These are phyloP conservation scores for Cyanistes caeruleus DNA, from an alignment of 2,113 vertebrate genomes.

Conservation along the genomic window DNA sequence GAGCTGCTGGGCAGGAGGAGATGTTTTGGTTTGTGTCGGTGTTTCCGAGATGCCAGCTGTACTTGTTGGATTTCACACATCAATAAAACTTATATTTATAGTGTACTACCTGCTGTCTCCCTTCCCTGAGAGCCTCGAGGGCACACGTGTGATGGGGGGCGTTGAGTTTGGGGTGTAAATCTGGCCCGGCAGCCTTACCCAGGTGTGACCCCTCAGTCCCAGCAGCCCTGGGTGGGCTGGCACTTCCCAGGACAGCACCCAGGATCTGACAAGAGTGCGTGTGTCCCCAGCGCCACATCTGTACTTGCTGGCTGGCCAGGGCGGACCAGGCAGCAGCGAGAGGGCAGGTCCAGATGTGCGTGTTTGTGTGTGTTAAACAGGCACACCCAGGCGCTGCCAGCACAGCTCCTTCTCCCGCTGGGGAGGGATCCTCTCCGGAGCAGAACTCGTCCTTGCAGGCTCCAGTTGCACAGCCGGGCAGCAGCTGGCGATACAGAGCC, in stretches of 20 bases:
- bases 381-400: not conserved
- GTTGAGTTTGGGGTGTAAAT: not conserved
- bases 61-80: slow-evolving; percentile 75
- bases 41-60: slow-evolving; percentile 58
- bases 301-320: not conserved
- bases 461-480: not conserved
- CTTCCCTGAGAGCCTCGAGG: not conserved
- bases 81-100: slow-evolving; percentile 85
- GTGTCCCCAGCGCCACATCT: rapidly evolving
- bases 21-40: not conserved
- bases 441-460: not conserved
- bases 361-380: not conserved
- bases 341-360: not conserved
- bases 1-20: not conserved
- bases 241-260: rapidly evolving
- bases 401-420: not conserved
- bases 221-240: not conserved
- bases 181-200: not conserved
- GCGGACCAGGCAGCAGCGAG: not conserved
- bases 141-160: rapidly evolving
- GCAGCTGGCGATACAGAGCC: not conserved
- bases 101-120: not conserved
- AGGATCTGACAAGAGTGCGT: rapidly evolving
- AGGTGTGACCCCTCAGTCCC: rapidly evolving
- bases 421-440: not conserved